Base-by-base conservation (phyloP, 2,888 invertebrate genomes). In the Panopea generosa region DNA sequence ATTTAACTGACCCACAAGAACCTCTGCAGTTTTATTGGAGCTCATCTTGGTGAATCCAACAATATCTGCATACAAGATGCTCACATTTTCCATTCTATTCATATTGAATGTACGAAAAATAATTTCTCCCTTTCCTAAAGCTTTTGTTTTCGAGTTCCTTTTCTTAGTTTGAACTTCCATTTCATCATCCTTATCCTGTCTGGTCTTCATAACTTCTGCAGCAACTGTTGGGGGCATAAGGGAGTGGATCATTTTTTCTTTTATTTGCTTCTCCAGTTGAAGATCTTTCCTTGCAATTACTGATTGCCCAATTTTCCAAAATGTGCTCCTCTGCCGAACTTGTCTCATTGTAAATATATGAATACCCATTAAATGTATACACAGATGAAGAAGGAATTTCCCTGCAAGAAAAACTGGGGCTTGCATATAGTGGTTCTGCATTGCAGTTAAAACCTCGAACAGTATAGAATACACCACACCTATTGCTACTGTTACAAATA, bases 21-120 rank as follows among this genome's bases (percentile, higher is more conserved):
- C 97, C 93, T 98, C 98, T 67, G 99, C 99, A 86, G 96, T 97
- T 93, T 99, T 99, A 87, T 97, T 98, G 83, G 98, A 97, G 69
- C 97, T 97, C 98, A 99, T 99, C 91, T 96, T 96, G 0, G 99
- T 99, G 92, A 99, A 99, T 43, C 99, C 99, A 24, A 98, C 98
- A 89, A 99, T 99, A 92, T 99, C 99, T 29, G 99, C 99, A 92
- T 99, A 99, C 55, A 99, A 93, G 89, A 99, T 99, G 93, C 97
- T 97, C 52, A 99, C 98, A 91, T 98, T 96, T 69, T 97, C 97
- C 97, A 98, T 98, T 68, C 96, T 96, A 92, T 96, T 96, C 98
- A 99, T 99, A 90, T 98, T 98, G 92, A 99, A 99, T 7, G 98
- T 98, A 47, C 99, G 95, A 93, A 99, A 99, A 60, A 97, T 93